Base-by-base conservation (phyloP, 2,797 vertebrate genomes). In the Lerista edwardsae region DNA sequence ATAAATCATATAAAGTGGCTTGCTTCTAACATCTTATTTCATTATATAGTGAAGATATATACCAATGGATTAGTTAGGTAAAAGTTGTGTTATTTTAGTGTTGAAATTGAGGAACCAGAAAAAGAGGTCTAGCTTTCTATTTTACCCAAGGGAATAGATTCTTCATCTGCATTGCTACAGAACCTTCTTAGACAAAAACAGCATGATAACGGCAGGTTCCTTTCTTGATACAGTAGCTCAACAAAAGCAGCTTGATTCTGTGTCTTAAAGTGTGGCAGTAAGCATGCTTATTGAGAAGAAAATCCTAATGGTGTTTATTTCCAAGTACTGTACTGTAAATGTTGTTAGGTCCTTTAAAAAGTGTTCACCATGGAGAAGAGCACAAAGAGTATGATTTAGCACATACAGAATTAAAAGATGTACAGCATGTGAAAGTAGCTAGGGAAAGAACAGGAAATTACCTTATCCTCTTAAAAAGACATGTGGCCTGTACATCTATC, bases 151-250 rank as follows among this genome's bases (percentile, higher is more conserved):
- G 87, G 80, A 90, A 86, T 0, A 11, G 86, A 31, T 65, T 88
- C 21, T 65, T 77, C 55, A 82, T 75, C 69, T 84, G 81, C 89
- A 93, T 23, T 82, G 72, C 88, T 87, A 75, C 59, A 88, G 67
- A 91, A 57, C 12, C 2, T 84, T 72, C 69, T 19, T 29, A 77
- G 4, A 39, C 17, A 88, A 83, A 89, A 83, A 67, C 1, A 87
- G 57, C 31, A 87, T 86, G 88, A 86, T 29, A 29, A 39, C 72
- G 88, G 55, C 31, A 89, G 89, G 79, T 80, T 21, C 62, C 17
- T 84, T 25, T 39, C 81, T 8, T 61, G 25, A 69, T 69, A 55
- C n/a, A 65, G 55, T 3, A 11, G 47, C n/a, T 21, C 62, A 51
- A 17, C 3, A 0, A 4, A 23, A 80, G 62, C 6, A 17, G 51